These are phyloP conservation scores for Taphrorychus bicolor DNA, from an alignment of 2,888 invertebrate species.

Conservation along the genomic window DNA sequence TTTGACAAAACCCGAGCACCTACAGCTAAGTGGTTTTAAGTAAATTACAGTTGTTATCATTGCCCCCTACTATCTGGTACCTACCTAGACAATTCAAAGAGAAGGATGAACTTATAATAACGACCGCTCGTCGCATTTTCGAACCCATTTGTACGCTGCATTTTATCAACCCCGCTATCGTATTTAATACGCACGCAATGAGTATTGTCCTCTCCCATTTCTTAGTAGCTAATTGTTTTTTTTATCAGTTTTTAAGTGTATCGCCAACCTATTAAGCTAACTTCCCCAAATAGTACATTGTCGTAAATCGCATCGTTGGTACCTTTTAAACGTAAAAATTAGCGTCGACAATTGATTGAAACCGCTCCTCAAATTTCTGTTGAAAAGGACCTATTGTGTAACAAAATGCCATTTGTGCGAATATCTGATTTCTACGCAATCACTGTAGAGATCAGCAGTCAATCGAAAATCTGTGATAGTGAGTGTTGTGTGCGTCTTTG, in stretches of 20 bases:
- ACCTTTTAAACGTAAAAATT: constrained; percentile 18
- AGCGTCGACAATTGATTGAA: constrained; percentile 20
- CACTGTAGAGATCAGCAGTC: neutral
- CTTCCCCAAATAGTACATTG: no score
- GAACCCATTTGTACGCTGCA: constrained; percentile 23
- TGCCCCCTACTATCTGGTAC: constrained; percentile 23
- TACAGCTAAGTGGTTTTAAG: constrained; percentile 21
- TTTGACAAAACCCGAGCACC: constrained; percentile 20
- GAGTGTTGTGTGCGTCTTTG: neutral
- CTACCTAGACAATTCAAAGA: constrained; percentile 19
- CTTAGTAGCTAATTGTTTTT: constrained; percentile 19
- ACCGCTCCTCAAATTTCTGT: constrained; percentile 29
- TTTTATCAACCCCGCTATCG: constrained; percentile 28
- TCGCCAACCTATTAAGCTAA: no score
- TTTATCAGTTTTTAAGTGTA: constrained; percentile 26
- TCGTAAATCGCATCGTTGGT: no score
- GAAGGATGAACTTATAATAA: constrained; percentile 33
- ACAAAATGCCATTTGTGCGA: neutral
- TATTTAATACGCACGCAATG: neutral
- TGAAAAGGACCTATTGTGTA: constrained; percentile 8
- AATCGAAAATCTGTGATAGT: constrained; percentile 4
- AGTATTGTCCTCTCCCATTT: constrained; percentile 8
- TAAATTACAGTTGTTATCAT: constrained; percentile 33
- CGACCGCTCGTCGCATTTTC: constrained; percentile 21
- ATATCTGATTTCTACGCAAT: constrained; percentile 8